Evolutionary conservation across 2,888 invertebrate genomes (phyloP).

Genomic region (Mythimna lalbum): DNA sequence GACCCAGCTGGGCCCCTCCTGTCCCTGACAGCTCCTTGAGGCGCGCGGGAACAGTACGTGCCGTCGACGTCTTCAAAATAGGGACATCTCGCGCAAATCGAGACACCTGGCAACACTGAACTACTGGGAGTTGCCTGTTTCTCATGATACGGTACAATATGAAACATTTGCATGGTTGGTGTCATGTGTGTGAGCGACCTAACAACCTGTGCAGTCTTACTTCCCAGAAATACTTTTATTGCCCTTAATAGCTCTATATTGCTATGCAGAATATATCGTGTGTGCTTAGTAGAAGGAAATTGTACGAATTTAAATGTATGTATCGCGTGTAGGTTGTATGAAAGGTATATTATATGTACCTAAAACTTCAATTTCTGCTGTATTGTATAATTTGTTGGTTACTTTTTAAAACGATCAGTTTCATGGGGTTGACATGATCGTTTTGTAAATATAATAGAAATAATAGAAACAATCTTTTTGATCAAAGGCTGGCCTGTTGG

Average conservation of each 20-base stretch:
- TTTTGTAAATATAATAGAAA: no score
- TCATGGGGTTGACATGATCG: no score
- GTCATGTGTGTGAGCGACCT: slow-evolving; percentile 11
- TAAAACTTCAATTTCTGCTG: not conserved
- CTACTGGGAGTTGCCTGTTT: not conserved
- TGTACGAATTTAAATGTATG: slow-evolving; percentile 32
- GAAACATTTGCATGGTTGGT: slow-evolving; percentile 20
- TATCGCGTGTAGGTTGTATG: slow-evolving; percentile 28
- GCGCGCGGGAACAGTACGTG: no score
- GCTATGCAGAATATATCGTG: slow-evolving; percentile 18
- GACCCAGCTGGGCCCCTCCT: no score
- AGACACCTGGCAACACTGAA: no score
- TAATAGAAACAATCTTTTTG: no score
- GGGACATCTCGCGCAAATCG: no score
- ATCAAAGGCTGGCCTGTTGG: no score
- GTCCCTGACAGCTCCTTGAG: no score
- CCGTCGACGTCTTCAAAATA: no score
- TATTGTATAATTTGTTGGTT: not conserved
- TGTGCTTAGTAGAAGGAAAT: slow-evolving; percentile 25
- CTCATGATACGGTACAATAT: slow-evolving; percentile 17
- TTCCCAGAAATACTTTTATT: slow-evolving; percentile 39
- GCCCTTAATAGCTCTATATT: slow-evolving; percentile 31
- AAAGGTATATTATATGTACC: not conserved
- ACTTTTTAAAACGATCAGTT: no score
- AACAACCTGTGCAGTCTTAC: slow-evolving; percentile 6